A percentile compares a stretch with the other conserved stretches of the same genome.
Evolutionary conservation across 2,113 vertebrate genomes (phyloP).

Genomic region (Phaethornis superciliosus): DNA sequence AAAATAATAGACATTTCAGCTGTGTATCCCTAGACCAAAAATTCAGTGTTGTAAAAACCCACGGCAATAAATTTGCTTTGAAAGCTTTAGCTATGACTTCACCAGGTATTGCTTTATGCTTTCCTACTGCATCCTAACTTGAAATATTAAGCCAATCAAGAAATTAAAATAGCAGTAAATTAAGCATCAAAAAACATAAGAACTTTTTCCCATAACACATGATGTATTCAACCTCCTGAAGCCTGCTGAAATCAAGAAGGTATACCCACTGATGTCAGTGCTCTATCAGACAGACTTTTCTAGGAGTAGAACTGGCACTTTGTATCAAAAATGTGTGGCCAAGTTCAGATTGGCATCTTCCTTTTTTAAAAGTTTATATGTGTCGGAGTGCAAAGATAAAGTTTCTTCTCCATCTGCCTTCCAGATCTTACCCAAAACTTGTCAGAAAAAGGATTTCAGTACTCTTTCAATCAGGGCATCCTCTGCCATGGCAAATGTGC

Average conservation of each 20-base stretch:
- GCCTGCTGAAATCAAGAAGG: neutral
- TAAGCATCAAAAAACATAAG: conserved; percentile 1
- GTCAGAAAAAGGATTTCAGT: neutral
- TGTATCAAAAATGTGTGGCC: neutral
- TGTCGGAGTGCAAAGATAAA: neutral
- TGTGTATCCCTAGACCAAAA: conserved; percentile 39
- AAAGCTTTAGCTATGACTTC: conserved; percentile 45
- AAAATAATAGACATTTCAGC: conserved; percentile 44
- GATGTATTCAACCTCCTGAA: accelerated
- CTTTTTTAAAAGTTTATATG: neutral
- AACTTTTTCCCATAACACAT: neutral
- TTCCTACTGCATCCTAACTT: conserved; percentile 24
- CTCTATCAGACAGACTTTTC: neutral
- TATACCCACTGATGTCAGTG: neutral
- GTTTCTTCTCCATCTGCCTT: neutral
- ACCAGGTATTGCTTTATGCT: conserved; percentile 52
- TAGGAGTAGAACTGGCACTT: neutral
- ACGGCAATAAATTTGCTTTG: conserved; percentile 30
- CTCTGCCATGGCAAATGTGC: neutral
- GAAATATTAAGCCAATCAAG: neutral
- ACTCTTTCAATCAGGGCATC: neutral
- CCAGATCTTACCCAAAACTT: neutral
- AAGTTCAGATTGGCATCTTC: neutral
- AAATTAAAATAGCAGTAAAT: neutral
- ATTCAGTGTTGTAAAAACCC: neutral